Conservation (phyloP, 2,113 vertebrate genomes). For the Nothocercus nigrocapillus region DNA sequence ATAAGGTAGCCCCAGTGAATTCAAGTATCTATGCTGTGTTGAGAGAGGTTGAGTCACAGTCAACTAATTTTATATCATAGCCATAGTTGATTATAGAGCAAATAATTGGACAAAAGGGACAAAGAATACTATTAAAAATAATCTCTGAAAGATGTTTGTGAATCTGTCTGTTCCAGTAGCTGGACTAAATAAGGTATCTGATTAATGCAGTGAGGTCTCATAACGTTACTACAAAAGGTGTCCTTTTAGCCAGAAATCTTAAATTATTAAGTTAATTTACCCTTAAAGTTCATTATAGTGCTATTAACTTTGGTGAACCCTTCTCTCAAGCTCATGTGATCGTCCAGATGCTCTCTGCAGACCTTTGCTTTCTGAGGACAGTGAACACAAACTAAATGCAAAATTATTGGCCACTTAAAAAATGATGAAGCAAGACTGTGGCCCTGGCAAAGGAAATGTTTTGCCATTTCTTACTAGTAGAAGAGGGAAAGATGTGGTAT, state of each 20-base stretch:
- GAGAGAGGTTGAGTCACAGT: conserved; percentile 41
- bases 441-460: neutral
- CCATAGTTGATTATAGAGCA: conserved; percentile 10
- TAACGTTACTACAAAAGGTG: neutral
- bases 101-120: conserved; percentile 32
- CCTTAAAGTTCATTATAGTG: neutral
- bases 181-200: neutral
- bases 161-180: neutral
- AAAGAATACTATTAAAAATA: neutral
- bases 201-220: neutral
- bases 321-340: neutral
- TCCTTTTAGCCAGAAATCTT: neutral
- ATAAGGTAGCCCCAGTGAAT: conserved; percentile 4
- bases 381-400: neutral
- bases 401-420: neutral
- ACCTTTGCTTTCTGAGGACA: neutral
- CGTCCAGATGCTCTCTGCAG: neutral
- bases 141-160: neutral
- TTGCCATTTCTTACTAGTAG: neutral
- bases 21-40: neutral
- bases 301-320: neutral
- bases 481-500: neutral
- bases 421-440: rapidly evolving
- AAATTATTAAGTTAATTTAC: neutral
- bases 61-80: conserved; percentile 8